phyloP scores from a whole-genome alignment of 2,888 invertebrate species.

The Coelopa pilipes region DNA sequence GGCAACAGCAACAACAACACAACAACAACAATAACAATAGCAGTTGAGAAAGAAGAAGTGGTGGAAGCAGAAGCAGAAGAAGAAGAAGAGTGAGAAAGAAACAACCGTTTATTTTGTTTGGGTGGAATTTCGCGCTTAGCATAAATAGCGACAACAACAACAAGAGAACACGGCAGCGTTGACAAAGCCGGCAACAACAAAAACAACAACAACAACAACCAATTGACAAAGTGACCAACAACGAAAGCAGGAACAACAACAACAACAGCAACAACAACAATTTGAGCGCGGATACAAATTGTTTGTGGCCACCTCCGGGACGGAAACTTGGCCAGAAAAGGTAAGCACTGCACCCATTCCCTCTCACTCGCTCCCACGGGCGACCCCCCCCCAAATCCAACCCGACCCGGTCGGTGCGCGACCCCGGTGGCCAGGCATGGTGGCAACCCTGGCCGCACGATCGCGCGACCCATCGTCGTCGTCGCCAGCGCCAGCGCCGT shows the following conservation, averaged over 20 bases:
- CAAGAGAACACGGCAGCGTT: constrained; percentile 15
- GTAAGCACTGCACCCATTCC: not conserved
- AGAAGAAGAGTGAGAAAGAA: too few species aligned
- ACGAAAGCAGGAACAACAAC: constrained; percentile 10
- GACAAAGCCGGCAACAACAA: too few species aligned
- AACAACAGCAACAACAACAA: not conserved
- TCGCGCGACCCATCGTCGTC: not conserved
- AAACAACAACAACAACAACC: not conserved
- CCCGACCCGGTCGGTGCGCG: too few species aligned
- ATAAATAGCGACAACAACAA: not conserved
- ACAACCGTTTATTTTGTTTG: too few species aligned
- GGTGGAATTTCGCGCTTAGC: too few species aligned
- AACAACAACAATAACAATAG: too few species aligned
- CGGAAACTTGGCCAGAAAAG: not conserved
- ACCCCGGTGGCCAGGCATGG: too few species aligned
- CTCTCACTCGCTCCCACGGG: too few species aligned
- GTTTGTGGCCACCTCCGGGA: not conserved
- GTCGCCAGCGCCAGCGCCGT: not conserved
- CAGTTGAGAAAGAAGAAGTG: too few species aligned
- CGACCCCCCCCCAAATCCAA: too few species aligned
- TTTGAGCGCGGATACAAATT: constrained; percentile 30
- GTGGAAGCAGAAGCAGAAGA: too few species aligned
- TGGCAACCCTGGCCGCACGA: not conserved
- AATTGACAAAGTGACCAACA: not conserved
- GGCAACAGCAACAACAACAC: too few species aligned